A percentile compares a stretch with the other conserved stretches of the same genome.
Evolutionary conservation across 2,113 vertebrate species (phyloP).

Genomic region (Nesogale talazaci): DNA sequence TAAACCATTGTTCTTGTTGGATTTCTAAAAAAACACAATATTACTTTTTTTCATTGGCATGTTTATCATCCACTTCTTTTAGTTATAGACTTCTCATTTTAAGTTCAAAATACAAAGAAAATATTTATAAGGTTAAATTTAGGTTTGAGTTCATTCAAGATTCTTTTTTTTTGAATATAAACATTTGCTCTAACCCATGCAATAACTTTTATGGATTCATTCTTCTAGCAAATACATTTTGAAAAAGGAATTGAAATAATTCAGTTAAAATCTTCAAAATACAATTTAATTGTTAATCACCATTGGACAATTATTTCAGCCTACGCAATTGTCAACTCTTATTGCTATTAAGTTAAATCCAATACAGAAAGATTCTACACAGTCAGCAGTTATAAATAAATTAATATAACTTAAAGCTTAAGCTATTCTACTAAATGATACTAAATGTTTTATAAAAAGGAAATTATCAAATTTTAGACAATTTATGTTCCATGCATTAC

Average conservation of each 20-base stretch:
- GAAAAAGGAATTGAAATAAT: not conserved
- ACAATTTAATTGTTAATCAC: not conserved
- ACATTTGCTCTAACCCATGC: not conserved
- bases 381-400: no score
- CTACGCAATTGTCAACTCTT: not conserved
- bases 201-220: not conserved
- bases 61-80: not conserved
- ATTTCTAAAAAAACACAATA: not conserved
- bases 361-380: no score
- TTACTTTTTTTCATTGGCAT: not conserved
- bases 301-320: not conserved
- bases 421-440: no score
- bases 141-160: not conserved
- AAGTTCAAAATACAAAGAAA: constrained; percentile 15
- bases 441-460: not conserved
- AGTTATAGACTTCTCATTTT: constrained; percentile 22
- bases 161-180: not conserved
- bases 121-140: not conserved
- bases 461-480: not conserved
- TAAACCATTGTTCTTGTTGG: not conserved
- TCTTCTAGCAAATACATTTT: constrained; percentile 1
- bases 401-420: no score
- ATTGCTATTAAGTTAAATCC: no score
- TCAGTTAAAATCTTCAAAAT: constrained; percentile 6
- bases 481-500: not conserved